Conservation (phyloP, 2,113 vertebrate genomes). For the Erinaceus europaeus region DNA sequence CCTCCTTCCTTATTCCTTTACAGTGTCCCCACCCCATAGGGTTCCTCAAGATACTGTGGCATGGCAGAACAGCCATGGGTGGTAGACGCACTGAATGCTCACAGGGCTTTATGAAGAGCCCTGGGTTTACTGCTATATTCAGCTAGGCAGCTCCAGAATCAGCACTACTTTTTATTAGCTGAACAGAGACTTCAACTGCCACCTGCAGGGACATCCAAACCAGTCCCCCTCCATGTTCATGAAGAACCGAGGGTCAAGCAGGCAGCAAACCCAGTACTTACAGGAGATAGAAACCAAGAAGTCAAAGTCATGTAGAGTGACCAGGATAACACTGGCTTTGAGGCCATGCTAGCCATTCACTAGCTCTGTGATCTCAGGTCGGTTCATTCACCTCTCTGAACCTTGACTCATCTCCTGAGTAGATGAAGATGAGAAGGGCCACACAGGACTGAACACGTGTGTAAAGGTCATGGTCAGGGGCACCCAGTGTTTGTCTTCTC, state of each 20-base stretch:
- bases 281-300: background rate
- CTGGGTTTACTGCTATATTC: background rate
- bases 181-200: background rate
- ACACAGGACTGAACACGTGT: too few relatives aligned
- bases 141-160: background rate
- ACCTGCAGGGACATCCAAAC: background rate
- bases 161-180: background rate
- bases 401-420: background rate
- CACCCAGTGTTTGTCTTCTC: too few relatives aligned
- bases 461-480: too few relatives aligned
- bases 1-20: too few relatives aligned
- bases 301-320: background rate
- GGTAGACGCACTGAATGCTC: background rate
- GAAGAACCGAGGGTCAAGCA: background rate
- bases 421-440: background rate
- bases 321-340: background rate
- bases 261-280: background rate
- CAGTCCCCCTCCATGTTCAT: background rate
- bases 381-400: background rate
- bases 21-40: too few relatives aligned
- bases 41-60: too few relatives aligned
- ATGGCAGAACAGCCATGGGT: too few relatives aligned
- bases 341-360: background rate
- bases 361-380: background rate
- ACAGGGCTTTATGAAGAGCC: background rate